Base-by-base conservation (phyloP, 2,113 vertebrate species). In the Nothobranchius furzeri region DNA sequence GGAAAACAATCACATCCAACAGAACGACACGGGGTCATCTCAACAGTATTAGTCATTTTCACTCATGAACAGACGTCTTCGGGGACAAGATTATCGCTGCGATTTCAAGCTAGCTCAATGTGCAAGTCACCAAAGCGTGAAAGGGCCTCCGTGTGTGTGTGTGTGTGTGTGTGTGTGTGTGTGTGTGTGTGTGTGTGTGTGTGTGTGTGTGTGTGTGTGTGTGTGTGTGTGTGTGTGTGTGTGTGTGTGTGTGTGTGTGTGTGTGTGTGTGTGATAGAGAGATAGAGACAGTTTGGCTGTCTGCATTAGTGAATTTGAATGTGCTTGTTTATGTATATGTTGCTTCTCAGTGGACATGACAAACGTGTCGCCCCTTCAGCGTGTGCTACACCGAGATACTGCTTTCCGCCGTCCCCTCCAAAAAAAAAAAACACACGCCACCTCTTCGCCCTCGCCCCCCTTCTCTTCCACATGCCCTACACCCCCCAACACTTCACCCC, bases 331-430 rank as follows among this genome's bases (percentile, higher is more conserved):
- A 52, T 86, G 81, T 86, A 66, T 87, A 82, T 90, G 90, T 87
- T 87, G 82, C 82, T 78, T 72, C 84, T 89, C 87, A 88, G 89
- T 85, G 90, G 91, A 92, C 90, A 90, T 90, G 91, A 92, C 87
- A 92, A 91, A 90, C 85, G 86, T 86, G 87, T 89, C 79, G 85
- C 74, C 85, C 49, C 82, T 86, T 88, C 89, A 78, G 68, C 60
- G 80, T 77, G 82, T 60, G 74, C 73, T 78, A 85, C 81, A 86
- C 74, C 63, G 63, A 83, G 64, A 87, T 58, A 75, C 61, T 12
- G 69, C 77, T 79, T 71, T 56, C 68, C 66, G 52, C 61, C 43
- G 4, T 64, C 64, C 71, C 64, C 11, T 56, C 37, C 43, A 48
- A 61, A 65, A 78, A 57, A 57, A n/a, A 20, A 20, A 20, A 20